Base-by-base conservation (phyloP, 2,888 invertebrate species). In the Coenonympha glycerion region DNA sequence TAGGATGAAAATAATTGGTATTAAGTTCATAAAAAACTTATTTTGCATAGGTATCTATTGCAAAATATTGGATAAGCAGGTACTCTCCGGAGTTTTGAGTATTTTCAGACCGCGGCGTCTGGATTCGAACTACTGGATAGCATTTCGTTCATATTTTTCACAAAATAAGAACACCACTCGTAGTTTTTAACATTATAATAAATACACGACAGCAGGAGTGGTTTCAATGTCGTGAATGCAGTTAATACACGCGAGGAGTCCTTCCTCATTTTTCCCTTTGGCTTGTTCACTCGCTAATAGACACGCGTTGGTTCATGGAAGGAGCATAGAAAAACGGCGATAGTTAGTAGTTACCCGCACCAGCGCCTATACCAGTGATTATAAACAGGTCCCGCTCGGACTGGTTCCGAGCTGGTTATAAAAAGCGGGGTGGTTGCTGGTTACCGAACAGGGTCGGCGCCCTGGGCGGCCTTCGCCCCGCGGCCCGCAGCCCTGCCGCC, bases 391-490 rank as follows among this genome's bases (percentile, higher is more conserved):
- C 51, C 34, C 31, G 33, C 36, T 39, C 45, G 53, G 59, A 56
- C 55, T 45, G 55, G 55, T 56, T 48, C 46, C 46, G 28, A 18
- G 30, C 49, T 42, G 49, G 62, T 58, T 59, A 66, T 59, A 62
- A 64, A 65, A 64, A 66, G 56, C 59, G 58, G 65, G 63, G 65
- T 60, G 57, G 62, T 54, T 53, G 56, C 49, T 60, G 57, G 62
- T 54, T 53, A 57, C 49, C 57, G 53, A 52, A 56, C 63, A 62
- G 62, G 84, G 81, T 83, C 80, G 76, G 65, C 73, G 84, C 65
- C 76, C 82, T 70, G 67, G 57, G 56, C 83, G 84, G 82, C 84
- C 85, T 82, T 83, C 83, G 75, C 61, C 67, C 72, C 71, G 64
- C 61, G 63, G n/a, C 60, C 52, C 59, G 69, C 77, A 46, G 65